Conservation (phyloP, 2,797 vertebrate genomes). For the Iguana delicatissima region DNA sequence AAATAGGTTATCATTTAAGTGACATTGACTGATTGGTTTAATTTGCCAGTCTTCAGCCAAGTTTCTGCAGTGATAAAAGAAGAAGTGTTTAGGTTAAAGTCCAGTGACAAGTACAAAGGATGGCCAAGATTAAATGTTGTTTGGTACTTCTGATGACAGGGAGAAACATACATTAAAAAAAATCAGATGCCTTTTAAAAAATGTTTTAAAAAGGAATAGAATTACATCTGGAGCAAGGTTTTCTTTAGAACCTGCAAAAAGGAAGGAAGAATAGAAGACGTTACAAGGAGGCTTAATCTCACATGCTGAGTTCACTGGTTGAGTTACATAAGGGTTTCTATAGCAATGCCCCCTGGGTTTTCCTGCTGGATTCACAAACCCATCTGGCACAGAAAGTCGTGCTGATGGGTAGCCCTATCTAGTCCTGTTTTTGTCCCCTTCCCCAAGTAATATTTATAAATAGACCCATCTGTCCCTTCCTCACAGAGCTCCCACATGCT, state of each 20-base stretch:
- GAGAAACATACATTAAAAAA: not conserved
- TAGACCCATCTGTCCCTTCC: not conserved
- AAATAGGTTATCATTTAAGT: slow-evolving; percentile 8
- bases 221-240: not conserved
- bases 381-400: not conserved
- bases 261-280: not conserved
- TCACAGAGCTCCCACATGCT: not conserved
- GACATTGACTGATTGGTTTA: slow-evolving; percentile 32
- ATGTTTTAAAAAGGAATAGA: slow-evolving; percentile 17
- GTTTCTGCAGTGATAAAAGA: slow-evolving; percentile 47
- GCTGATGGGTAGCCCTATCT: not conserved
- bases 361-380: not conserved
- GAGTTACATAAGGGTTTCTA: slow-evolving; percentile 29
- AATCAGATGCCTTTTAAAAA: rapidly evolving
- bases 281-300: slow-evolving; percentile 18
- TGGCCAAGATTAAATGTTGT: slow-evolving; percentile 33
- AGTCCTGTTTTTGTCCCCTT: not conserved
- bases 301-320: not conserved
- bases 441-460: too few relatives aligned
- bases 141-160: rapidly evolving
- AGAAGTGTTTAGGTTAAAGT: not conserved
- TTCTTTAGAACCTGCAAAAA: not conserved
- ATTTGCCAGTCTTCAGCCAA: rapidly evolving
- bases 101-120: slow-evolving; percentile 30
- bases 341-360: not conserved